A percentile compares a stretch with the other conserved stretches of the same genome.
phyloP scores from a whole-genome alignment of 2,888 invertebrate species.

The Imbricaverruca yamaguchii region DNA sequence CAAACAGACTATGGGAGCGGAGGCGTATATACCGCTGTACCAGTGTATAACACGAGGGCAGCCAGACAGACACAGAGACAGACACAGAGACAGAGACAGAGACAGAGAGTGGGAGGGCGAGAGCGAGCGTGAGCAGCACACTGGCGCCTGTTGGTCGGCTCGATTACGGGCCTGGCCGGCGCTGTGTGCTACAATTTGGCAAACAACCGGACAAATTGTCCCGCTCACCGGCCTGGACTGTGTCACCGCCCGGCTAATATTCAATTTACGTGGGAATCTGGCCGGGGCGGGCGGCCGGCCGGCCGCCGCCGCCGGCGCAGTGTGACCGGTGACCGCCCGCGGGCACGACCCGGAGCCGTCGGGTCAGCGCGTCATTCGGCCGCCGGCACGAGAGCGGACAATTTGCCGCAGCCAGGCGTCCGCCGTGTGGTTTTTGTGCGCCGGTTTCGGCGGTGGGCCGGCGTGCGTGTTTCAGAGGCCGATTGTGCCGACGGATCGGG shows the following conservation, averaged over 20 bases:
- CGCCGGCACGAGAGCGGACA: neutral
- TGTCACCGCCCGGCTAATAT: conserved; percentile 10
- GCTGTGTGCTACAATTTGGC: conserved; percentile 1
- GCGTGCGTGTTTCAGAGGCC: neutral
- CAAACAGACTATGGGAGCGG: no score
- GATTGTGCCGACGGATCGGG: no score
- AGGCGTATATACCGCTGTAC: no score
- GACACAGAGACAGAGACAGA: no score
- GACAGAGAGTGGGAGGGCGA: no score
- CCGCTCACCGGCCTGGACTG: neutral
- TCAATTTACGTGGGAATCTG: conserved; percentile 10
- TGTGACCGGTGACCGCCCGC: neutral
- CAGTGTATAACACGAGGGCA: no score
- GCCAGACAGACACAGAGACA: no score
- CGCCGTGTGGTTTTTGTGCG: neutral
- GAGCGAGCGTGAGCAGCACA: no score
- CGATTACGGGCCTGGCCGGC: neutral
- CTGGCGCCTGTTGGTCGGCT: neutral
- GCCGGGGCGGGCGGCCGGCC: neutral
- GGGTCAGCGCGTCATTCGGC: neutral
- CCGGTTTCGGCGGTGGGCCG: neutral
- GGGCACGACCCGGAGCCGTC: neutral
- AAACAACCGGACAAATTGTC: conserved; percentile 20
- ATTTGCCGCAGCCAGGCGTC: neutral
- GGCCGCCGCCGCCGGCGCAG: neutral